These are phyloP conservation scores for Leptopilina myrica DNA, from an alignment of 2,888 invertebrate species.

Conservation along the genomic window DNA sequence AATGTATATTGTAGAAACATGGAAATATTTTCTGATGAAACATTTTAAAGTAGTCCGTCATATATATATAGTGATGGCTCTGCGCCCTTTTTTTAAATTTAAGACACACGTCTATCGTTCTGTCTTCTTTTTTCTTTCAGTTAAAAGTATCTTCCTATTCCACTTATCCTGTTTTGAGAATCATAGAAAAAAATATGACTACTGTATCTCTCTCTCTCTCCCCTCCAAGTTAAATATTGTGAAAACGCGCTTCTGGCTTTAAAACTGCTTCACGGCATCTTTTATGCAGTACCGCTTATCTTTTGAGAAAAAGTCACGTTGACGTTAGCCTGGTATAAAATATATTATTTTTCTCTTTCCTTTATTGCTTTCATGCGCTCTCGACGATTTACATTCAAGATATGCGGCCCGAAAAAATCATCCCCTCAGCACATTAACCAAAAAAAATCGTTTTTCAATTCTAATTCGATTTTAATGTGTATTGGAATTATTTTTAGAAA, in stretches of 20 bases:
- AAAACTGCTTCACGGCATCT: conserved; percentile 35
- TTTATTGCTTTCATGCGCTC: background rate
- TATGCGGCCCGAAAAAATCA: background rate
- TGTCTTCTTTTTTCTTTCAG: background rate
- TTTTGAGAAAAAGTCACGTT: conserved; percentile 39
- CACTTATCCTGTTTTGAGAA: conserved; percentile 3
- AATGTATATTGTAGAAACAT: too few species aligned
- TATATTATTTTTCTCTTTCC: background rate
- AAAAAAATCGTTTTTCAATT: too few species aligned
- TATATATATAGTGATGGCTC: background rate
- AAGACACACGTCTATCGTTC: conserved; percentile 13
- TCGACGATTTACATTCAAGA: conserved; percentile 4
- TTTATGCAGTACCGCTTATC: conserved; percentile 30
- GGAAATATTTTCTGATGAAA: too few species aligned
- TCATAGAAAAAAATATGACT: conserved; percentile 13
- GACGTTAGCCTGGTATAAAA: conserved; percentile 23
- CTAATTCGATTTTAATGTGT: too few species aligned
- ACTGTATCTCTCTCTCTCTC: background rate
- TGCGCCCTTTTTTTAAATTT: background rate
- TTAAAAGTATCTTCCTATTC: conserved; percentile 16
- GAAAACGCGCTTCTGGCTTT: conserved; percentile 21
- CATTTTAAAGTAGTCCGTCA: too few species aligned
- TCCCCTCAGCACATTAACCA: too few species aligned
- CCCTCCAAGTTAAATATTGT: conserved; percentile 10
- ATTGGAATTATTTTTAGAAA: too few species aligned